Conservation (phyloP, 2,797 vertebrate genomes). For the Florisuga fusca region DNA sequence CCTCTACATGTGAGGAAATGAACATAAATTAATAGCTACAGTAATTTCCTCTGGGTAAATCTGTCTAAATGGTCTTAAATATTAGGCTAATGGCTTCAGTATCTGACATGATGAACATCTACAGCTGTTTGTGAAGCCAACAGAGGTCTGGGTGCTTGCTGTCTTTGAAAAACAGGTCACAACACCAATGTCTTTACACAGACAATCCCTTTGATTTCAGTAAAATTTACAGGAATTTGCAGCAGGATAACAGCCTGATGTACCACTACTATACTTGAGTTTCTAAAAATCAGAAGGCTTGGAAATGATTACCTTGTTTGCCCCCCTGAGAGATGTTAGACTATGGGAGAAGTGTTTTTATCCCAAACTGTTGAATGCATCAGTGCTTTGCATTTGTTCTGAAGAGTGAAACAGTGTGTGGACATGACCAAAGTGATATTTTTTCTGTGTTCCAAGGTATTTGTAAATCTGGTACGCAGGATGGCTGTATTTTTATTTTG, state of each 20-base stretch:
- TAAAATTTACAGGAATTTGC: neutral
- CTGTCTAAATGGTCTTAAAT: neutral
- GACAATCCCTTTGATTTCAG: neutral
- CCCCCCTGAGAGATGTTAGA: neutral
- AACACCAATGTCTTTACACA: neutral
- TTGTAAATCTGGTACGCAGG: neutral
- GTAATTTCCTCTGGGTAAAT: conserved; percentile 49
- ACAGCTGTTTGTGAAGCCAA: conserved; percentile 19
- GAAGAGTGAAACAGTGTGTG: neutral
- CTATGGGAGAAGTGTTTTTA: neutral
- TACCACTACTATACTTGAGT: neutral
- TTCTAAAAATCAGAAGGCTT: neutral
- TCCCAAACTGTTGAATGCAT: neutral
- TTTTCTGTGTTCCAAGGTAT: neutral
- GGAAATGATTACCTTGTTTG: neutral
- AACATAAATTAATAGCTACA: conserved; percentile 50
- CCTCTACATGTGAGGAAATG: neutral
- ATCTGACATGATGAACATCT: conserved; percentile 13
- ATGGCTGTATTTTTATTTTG: neutral
- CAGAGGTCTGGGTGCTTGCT: neutral
- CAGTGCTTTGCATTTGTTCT: neutral
- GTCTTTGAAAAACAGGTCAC: conserved; percentile 18
- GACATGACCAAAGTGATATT: neutral
- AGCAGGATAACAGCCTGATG: neutral
- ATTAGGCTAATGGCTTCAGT: neutral